Conservation (phyloP, 2,113 vertebrate species). For the Marmota monax region DNA sequence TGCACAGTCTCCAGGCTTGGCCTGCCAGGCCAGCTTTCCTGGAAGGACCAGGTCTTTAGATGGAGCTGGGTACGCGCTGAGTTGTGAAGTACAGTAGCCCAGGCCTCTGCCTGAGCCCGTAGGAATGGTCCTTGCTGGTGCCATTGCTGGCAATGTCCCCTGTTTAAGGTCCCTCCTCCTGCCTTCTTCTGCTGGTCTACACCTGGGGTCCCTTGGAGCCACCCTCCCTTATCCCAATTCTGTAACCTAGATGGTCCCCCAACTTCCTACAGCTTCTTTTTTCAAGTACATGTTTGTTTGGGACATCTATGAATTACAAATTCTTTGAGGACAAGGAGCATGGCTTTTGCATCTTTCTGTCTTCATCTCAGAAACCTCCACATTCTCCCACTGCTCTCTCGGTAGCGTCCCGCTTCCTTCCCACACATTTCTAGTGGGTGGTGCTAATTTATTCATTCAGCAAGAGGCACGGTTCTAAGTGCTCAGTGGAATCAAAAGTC, state of each 20-base stretch:
- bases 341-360: not conserved
- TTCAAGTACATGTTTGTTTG: slow-evolving; percentile 10
- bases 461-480: not conserved
- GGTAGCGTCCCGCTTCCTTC: not conserved
- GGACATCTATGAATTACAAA: not conserved
- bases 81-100: too few species aligned
- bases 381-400: not conserved
- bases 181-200: not conserved
- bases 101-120: not conserved
- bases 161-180: not conserved
- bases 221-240: not conserved
- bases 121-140: not conserved
- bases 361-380: not conserved
- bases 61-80: too few species aligned
- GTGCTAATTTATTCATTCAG: not conserved
- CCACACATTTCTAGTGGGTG: not conserved
- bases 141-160: not conserved
- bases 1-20: not conserved
- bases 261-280: not conserved
- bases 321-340: not conserved
- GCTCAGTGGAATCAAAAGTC: not conserved
- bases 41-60: not conserved
- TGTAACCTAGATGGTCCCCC: not conserved
- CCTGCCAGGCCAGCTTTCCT: not conserved
- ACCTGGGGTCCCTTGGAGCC: not conserved